Conservation (phyloP, 64 coral and sea anemone species). For the Stylophora pistillata region DNA sequence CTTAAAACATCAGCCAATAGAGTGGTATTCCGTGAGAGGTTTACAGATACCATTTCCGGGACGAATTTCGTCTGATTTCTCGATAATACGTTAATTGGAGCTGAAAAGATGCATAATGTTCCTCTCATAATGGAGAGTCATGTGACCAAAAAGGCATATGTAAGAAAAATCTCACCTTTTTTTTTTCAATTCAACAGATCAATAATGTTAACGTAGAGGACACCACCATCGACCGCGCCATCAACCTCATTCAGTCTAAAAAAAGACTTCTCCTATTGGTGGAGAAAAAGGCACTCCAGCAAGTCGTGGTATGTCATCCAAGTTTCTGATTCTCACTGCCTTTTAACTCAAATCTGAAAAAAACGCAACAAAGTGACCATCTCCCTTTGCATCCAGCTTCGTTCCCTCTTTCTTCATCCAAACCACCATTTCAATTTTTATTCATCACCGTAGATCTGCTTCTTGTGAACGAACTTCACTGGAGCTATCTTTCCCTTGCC, state of each 20-base stretch:
- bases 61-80: too few relatives aligned
- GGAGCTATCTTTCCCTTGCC: too few relatives aligned
- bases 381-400: too few relatives aligned
- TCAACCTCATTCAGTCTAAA: conserved; percentile 63
- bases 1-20: too few relatives aligned
- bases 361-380: too few relatives aligned
- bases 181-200: conserved; percentile 30
- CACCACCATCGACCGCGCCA: conserved; percentile 65
- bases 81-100: too few relatives aligned
- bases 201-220: conserved; percentile 62
- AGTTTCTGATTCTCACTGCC: not conserved
- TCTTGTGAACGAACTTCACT: too few relatives aligned
- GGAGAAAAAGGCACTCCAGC: conserved; percentile 79
- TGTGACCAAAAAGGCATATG: not conserved
- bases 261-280: conserved; percentile 73
- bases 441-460: too few relatives aligned
- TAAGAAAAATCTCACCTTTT: not conserved
- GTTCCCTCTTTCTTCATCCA: too few relatives aligned
- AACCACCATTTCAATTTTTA: too few relatives aligned
- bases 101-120: not conserved
- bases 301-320: conserved; percentile 69
- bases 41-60: too few relatives aligned
- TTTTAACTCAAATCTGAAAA: not conserved
- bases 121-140: not conserved
- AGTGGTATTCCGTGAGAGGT: too few relatives aligned